Evolutionary conservation across 2,797 vertebrate genomes (phyloP).

Genomic region (Anabacerthia variegaticeps): DNA sequence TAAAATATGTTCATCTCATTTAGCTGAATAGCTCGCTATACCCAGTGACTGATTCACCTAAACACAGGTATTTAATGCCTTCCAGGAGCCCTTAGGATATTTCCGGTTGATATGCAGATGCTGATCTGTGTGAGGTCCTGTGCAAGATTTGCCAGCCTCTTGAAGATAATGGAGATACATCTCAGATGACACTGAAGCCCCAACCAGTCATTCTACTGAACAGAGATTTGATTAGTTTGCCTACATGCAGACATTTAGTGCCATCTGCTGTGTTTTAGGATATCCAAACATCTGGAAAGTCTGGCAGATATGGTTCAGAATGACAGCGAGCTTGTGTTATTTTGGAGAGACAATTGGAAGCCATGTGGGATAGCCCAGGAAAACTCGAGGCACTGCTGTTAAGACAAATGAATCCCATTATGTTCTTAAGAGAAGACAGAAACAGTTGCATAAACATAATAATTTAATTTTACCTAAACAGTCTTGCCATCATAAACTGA

Average conservation of each 20-base stretch:
- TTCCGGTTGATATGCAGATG: background rate
- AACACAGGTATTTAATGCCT: background rate
- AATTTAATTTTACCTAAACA: background rate
- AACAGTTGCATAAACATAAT: background rate
- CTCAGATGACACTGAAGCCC: background rate
- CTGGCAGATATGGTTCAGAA: background rate
- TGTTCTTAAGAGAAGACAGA: background rate
- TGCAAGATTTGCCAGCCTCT: background rate
- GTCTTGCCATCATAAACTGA: background rate
- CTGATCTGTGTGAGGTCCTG: background rate
- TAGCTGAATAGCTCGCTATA: background rate
- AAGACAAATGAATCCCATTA: background rate
- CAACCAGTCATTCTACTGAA: background rate
- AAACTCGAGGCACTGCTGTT: background rate
- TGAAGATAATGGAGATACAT: background rate
- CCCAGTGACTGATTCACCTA: background rate
- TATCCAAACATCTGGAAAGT: conserved; percentile 6
- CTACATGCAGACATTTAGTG: background rate
- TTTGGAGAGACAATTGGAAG: background rate
- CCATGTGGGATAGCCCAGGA: background rate
- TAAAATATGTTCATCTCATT: background rate
- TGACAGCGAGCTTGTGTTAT: background rate
- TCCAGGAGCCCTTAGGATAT: background rate
- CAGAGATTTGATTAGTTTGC: conserved; percentile 20
- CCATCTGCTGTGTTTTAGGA: conserved; percentile 27